Evolutionary conservation across 2,113 vertebrate species (phyloP), one percentile per base, ranked within the genome.

Genomic region (Stegostoma tigrinum): DNA sequence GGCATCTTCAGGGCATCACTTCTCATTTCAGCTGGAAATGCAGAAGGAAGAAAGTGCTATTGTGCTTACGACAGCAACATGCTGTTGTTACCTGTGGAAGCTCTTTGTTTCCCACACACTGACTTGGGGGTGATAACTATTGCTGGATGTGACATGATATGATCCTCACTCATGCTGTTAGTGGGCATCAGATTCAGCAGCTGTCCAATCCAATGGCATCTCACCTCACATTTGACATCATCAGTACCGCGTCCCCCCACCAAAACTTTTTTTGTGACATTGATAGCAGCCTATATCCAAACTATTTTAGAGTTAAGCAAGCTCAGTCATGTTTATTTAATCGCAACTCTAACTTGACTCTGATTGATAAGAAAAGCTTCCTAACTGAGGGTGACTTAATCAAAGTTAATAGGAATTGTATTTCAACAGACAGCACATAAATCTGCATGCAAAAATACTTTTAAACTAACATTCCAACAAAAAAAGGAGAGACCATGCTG

Each of bases 381-480:
- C 12, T 34, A 90, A 90, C 52, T 17, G 27, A 90, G 27, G 14
- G 17, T 5, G 17, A 14, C 52, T 34, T 55, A 15, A 55, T 12
- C 61, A 34, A 90, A 66, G n/a, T 34, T n/a, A 34, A 67, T 34
- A 66, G 52, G 6, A 93, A 93, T 93, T 93, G 61, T 66, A 66
- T 66, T 38, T n/a, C 89, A 30, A 38, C 23, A 34, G 38, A n/a
- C 17, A 23, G 52, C 34, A 64, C 38, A 83, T 19, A 42, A 21
- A 83, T 42, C 15, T 66, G 89, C 38, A 48, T 34, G 61, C 19
- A 17, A 38, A 93, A 93, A 93, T 64, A 34, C 15, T 66, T 61
- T 93, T 23, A 34, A 66, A 93, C 89, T n/a, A 90, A 34, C 86
- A 52, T 89, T 89, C 85, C 45, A 55, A 90, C 21, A 64, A 90